phyloP scores from a whole-genome alignment of 1,140 invertebrate genomes.

The Lamellibrachia luymesi region DNA sequence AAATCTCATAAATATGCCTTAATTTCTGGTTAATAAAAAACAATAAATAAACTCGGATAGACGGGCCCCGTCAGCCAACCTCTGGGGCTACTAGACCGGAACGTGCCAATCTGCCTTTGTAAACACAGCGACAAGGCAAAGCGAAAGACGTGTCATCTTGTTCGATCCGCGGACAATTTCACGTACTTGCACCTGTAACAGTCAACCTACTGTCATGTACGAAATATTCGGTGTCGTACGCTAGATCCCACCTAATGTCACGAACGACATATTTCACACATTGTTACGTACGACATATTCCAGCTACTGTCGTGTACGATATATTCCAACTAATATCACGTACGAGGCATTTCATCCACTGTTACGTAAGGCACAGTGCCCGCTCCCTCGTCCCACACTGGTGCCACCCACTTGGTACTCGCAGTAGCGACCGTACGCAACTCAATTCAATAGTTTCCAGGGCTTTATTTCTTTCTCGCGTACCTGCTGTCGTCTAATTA shows the following conservation, averaged over 20 bases:
- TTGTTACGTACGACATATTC: not conserved
- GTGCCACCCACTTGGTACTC: not conserved
- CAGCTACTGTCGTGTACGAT: not conserved
- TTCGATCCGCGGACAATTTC: not conserved
- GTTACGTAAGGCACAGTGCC: not conserved
- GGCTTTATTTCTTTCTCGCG: not conserved
- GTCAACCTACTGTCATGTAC: too few species aligned
- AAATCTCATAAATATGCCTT: not conserved
- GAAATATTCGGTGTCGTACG: too few species aligned
- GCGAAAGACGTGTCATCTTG: not conserved
- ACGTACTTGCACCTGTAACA: not conserved
- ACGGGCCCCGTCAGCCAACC: too few species aligned
- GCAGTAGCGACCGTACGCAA: not conserved
- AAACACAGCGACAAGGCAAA: not conserved
- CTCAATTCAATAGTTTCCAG: not conserved
- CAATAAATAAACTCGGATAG: too few species aligned
- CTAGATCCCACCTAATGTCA: not conserved
- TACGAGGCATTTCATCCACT: not conserved
- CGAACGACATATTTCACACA: not conserved
- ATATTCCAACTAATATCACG: not conserved
- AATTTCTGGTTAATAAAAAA: too few species aligned
- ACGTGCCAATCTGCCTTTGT: too few species aligned
- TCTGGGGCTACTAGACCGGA: too few species aligned
- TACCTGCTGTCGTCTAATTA: not conserved
- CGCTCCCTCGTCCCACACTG: not conserved